Percentiles rank a stretch among this genome's conserved stretches.
phyloP scores from a whole-genome alignment of 2,797 vertebrate species.

The Molossus alvarezi region DNA sequence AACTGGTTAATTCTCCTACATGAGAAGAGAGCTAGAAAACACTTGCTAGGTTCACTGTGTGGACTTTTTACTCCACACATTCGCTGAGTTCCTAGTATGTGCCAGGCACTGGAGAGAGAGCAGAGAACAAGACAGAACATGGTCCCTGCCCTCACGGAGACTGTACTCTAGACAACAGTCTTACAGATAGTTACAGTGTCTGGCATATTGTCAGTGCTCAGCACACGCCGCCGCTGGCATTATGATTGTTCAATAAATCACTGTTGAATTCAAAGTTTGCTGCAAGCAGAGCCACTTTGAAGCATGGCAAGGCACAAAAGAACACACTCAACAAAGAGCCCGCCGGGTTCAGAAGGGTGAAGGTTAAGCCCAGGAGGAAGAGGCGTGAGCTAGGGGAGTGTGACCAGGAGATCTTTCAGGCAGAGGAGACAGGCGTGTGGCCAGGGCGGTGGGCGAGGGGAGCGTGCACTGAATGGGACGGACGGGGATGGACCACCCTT shows the following conservation, averaged over 20 bases:
- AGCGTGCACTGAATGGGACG: background rate
- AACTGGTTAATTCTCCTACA: background rate
- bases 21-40: background rate
- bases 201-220: background rate
- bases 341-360: background rate
- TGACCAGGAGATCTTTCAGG: background rate
- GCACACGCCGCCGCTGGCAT: background rate
- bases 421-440: background rate
- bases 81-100: background rate
- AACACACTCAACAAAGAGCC: background rate
- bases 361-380: background rate
- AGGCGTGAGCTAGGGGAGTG: background rate
- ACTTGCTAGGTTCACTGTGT: background rate
- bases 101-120: background rate
- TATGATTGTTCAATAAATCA: background rate
- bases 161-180: background rate
- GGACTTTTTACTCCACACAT: background rate
- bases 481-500: background rate
- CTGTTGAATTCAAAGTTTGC: background rate
- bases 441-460: background rate
- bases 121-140: background rate
- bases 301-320: background rate
- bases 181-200: background rate
- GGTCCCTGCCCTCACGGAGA: background rate
- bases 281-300: background rate